Evolutionary conservation across 1,140 invertebrate genomes (phyloP), one percentile per base, ranked within the genome.

Genomic region (Drosophila ambigua): DNA sequence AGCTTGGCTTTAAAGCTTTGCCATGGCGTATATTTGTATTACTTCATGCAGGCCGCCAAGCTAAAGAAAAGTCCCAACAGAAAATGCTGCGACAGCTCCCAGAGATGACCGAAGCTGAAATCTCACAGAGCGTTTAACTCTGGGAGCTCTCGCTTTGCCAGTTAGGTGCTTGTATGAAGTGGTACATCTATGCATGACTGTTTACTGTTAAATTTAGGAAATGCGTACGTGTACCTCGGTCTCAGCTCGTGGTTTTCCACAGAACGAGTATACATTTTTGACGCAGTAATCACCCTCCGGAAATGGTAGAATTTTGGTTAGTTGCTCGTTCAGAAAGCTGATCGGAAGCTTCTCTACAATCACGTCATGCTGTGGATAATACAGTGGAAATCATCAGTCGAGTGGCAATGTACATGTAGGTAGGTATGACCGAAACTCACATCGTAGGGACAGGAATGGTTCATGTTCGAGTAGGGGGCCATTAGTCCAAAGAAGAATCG

Each of bases 321-420:
- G 16, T 31, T 46, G 24, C 5, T 73, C 2, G 24, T 49, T 41
- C 1, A 68, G 2, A 57, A 35, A 46, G 26, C 58, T 53, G 2
- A 61, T 57, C 1, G 64, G 71, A 3, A 73, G 7, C 46, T 73
- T 73, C 1, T 67, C 46, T 41, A 73, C 26, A 48, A 45, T 16
- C 0, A 73, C 0, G 35, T 72, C 49, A 2, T 41, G 15, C 58
- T 73, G n/a, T 35, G 28, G 9, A 15, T 20, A 52, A 28, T 51
- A 35, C 4, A 51, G 8, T 5, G 16, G 8, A 15, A 23, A 15
- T 3, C 28, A 31, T 8, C 28, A 31, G 2, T 31, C 28, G 28
- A 31, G 7, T 2, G 2, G 20, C 20, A 20, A 20, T 20, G 20
- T 20, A 20, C 16, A 16, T 3, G 13, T n/a, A n/a, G n/a, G 39